Percentiles rank a stretch among this genome's conserved stretches.
These are phyloP conservation scores for Epinephelus awoara DNA, from an alignment of 2,797 vertebrate genomes.

Conservation along the genomic window DNA sequence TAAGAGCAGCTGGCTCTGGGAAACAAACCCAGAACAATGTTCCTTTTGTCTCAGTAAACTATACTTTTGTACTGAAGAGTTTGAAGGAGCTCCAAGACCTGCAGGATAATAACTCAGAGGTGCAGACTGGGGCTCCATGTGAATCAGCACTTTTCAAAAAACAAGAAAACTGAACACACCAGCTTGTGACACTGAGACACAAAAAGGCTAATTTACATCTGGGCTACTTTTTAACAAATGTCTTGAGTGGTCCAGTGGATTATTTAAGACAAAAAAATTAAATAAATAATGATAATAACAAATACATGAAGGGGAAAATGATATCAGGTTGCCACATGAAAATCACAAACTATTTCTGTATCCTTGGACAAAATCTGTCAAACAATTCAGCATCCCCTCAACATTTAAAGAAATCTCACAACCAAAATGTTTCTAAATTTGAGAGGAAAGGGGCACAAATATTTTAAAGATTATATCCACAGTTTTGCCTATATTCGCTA, in stretches of 20 bases:
- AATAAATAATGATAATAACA: not conserved
- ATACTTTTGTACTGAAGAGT: not conserved
- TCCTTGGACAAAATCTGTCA: no score
- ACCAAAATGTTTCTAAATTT: not conserved
- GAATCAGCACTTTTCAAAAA: not conserved
- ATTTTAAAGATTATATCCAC: not conserved
- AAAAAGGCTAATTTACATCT: no score
- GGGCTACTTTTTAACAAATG: no score
- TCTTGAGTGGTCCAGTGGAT: no score
- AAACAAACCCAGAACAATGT: conserved; percentile 64
- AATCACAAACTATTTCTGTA: not conserved
- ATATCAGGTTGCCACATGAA: not conserved
- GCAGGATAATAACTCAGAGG: not conserved
- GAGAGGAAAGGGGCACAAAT: not conserved
- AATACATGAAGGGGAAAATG: not conserved
- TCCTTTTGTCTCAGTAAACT: conserved; percentile 60
- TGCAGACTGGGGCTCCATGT: not conserved
- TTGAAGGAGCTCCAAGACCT: not conserved
- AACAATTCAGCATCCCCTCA: no score
- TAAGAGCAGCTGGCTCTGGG: conserved; percentile 53
- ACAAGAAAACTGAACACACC: not conserved
- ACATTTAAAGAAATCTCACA: not conserved
- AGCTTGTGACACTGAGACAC: no score
- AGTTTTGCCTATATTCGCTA: not conserved
- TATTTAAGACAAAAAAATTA: no score